Evolutionary conservation across 2,797 vertebrate species (phyloP).

Genomic region (Kryptolebias ocellatus): DNA sequence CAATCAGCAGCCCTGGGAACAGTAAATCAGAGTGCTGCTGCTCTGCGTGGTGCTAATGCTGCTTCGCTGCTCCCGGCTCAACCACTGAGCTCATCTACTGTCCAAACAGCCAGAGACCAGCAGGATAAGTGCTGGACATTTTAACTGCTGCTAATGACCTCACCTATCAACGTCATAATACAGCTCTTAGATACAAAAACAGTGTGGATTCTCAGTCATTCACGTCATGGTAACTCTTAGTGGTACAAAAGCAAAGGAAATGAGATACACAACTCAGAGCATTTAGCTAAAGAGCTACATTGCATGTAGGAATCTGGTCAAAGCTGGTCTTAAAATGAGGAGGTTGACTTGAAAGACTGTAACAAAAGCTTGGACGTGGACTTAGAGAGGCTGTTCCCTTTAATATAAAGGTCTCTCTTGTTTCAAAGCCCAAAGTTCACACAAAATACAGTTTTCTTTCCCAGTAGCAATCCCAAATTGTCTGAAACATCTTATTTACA

Average conservation of each 20-base stretch:
- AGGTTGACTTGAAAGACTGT: neutral
- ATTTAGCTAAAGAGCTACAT: neutral
- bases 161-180: conserved; percentile 63
- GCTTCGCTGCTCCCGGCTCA: conserved; percentile 44
- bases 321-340: neutral
- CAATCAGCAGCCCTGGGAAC: conserved; percentile 72
- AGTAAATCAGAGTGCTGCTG: conserved; percentile 72
- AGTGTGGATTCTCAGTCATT: neutral
- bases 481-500: neutral
- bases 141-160: conserved; percentile 69
- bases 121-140: conserved; percentile 56
- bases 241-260: conserved; percentile 33
- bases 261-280: conserved; percentile 22
- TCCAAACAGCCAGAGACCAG: conserved; percentile 59
- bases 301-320: neutral
- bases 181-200: conserved; percentile 37
- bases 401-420: no score
- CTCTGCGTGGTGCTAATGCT: conserved; percentile 74
- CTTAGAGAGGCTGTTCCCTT: neutral
- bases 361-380: neutral
- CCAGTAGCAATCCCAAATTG: no score
- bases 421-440: neutral
- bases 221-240: neutral
- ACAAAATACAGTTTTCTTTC: neutral
- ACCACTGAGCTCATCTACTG: conserved; percentile 63